A percentile compares a stretch with the other conserved stretches of the same genome.
phyloP scores from a whole-genome alignment of 2,888 invertebrate species.

The Synanthedon myopaeformis region DNA sequence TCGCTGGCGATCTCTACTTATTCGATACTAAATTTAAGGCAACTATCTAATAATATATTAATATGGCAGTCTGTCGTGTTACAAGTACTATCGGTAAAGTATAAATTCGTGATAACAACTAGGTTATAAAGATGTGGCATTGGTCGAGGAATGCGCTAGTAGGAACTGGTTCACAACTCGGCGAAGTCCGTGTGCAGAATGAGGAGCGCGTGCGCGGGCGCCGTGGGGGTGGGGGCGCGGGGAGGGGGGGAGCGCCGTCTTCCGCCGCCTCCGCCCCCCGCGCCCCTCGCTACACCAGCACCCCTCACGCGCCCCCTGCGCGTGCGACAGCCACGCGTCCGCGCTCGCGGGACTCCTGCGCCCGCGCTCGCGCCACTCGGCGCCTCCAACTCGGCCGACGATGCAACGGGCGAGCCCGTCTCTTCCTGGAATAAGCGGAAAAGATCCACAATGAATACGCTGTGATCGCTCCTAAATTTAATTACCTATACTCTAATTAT shows the following conservation, averaged over 20 bases:
- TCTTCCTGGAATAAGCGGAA: background rate
- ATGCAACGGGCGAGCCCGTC: conserved; percentile 5
- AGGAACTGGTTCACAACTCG: background rate
- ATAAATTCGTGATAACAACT: background rate
- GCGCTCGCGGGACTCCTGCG: conserved; percentile 6
- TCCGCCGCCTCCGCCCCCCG: conserved; percentile 4
- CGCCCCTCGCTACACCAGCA: conserved; percentile 1
- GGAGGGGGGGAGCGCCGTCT: conserved; percentile 12
- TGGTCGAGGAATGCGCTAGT: background rate
- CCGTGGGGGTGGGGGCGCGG: conserved; percentile 17
- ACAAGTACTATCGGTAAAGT: conserved; percentile 1
- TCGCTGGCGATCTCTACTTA: background rate
- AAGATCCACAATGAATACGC: background rate
- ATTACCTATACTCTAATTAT: no score
- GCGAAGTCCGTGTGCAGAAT: conserved; percentile 40
- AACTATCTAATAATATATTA: conserved; percentile 6
- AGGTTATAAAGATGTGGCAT: background rate
- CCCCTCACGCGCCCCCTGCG: conserved; percentile 1
- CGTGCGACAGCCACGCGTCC: conserved; percentile 3
- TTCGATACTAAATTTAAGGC: background rate
- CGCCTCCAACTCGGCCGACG: conserved; percentile 5
- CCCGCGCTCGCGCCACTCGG: conserved; percentile 3
- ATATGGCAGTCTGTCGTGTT: conserved; percentile 39
- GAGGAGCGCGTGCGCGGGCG: conserved; percentile 37
- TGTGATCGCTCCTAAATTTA: background rate